Conservation (phyloP, 2,113 vertebrate species). For the Erythrolamprus reginae region DNA sequence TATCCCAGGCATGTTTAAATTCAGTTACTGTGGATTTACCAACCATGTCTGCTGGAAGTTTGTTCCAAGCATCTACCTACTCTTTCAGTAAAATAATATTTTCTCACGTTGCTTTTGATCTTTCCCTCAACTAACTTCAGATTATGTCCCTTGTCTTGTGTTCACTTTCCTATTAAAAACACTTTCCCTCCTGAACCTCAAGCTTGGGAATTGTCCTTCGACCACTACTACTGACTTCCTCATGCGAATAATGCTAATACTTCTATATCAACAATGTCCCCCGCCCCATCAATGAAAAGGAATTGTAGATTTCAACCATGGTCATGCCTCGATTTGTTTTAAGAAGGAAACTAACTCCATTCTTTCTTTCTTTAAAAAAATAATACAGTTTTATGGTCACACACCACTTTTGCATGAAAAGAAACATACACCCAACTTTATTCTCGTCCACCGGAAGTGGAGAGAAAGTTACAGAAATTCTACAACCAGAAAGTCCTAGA, state of each 20-base stretch:
- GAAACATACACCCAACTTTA: neutral
- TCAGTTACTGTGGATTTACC: too few species aligned
- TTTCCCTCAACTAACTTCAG: too few species aligned
- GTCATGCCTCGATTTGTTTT: neutral
- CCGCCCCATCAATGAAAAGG: neutral
- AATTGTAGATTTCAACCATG: neutral
- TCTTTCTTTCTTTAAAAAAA: neutral
- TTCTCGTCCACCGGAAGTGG: neutral
- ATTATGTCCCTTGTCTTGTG: too few species aligned
- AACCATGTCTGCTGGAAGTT: too few species aligned
- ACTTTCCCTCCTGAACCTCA: too few species aligned
- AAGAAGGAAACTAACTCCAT: neutral
- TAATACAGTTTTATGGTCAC: neutral
- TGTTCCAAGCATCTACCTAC: too few species aligned
- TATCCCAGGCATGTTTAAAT: too few species aligned
- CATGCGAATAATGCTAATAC: neutral
- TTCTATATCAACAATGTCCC: neutral
- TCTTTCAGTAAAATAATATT: too few species aligned
- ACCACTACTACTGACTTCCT: neutral
- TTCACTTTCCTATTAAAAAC: too few species aligned
- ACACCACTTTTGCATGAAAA: neutral
- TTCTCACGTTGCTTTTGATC: too few species aligned
- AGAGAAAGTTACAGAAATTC: neutral
- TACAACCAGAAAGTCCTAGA: neutral
- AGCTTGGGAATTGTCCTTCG: neutral